Conservation (phyloP, 2,797 vertebrate genomes). For the Poecilia wingei region DNA sequence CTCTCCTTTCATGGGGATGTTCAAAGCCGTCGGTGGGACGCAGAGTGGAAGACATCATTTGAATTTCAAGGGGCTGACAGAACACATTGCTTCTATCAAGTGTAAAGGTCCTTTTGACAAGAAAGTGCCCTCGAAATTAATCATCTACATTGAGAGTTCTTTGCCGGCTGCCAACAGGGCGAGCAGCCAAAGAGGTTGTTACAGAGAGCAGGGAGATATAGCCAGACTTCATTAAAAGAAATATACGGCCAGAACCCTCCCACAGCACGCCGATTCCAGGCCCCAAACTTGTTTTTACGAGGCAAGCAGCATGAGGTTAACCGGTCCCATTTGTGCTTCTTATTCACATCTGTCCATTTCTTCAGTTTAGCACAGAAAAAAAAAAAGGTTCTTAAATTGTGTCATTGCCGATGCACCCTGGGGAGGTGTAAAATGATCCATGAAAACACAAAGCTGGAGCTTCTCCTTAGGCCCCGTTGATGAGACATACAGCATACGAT, state of each 20-base stretch:
- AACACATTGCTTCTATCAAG: slow-evolving; percentile 57
- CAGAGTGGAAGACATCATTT: slow-evolving; percentile 71
- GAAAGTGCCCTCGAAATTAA: slow-evolving; percentile 70
- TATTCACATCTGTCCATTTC: slow-evolving; percentile 35
- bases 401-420: slow-evolving; percentile 45
- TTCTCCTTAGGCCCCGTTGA: slow-evolving; percentile 27
- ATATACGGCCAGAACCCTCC: slow-evolving; percentile 16
- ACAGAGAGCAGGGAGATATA: slow-evolving; percentile 17
- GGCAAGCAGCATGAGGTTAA: slow-evolving; percentile 44
- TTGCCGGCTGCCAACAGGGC: slow-evolving; percentile 34
- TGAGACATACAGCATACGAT: slow-evolving; percentile 50
- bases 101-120: slow-evolving; percentile 66
- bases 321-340: slow-evolving; percentile 41
- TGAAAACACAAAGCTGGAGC: slow-evolving; percentile 50
- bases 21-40: slow-evolving; percentile 65
- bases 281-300: slow-evolving; percentile 36
- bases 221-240: slow-evolving; percentile 24
- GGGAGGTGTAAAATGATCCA: slow-evolving; percentile 63
- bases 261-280: slow-evolving; percentile 15
- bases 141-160: slow-evolving; percentile 54
- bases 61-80: slow-evolving; percentile 78
- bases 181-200: slow-evolving; percentile 27
- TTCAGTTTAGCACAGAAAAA: slow-evolving; percentile 22
- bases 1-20: slow-evolving; percentile 63
- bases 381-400: slow-evolving; percentile 37